Evolutionary conservation across 2,888 invertebrate species (phyloP), one percentile per base, ranked within the genome.

Genomic region (Stratiomys singularior): DNA sequence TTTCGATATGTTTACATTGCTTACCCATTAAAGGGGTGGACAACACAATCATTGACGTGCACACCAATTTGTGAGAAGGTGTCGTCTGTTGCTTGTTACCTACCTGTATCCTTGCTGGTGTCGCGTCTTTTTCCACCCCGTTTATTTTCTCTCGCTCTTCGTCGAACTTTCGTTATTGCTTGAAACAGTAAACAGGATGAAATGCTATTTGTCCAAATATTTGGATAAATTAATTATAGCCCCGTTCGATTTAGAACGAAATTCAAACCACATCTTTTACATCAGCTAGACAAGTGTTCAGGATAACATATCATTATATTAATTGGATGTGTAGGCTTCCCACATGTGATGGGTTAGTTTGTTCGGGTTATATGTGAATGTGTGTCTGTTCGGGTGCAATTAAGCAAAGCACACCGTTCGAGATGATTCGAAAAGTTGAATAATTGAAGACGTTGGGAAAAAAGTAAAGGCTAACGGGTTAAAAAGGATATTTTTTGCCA

Each of bases 141-240:
- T 63, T 63, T 25, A 5, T 37, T 21, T 47, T 69, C 15, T 60
- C 60, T 13, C 60, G 23, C 27, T n/a, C n/a, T n/a, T n/a, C n/a
- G n/a, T n/a, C n/a, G n/a, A n/a, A n/a, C n/a, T n/a, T n/a, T n/a
- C n/a, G n/a, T n/a, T n/a, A n/a, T n/a, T n/a, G n/a, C n/a, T n/a
- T n/a, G n/a, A n/a, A n/a, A n/a, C n/a, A 58, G 74, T 44, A 74
- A 74, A 74, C 74, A 74, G 74, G 74, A 74, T 74, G 74, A 74
- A 58, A 58, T 74, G 58, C 27, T 74, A 23, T 74, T 74, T 74
- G 74, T 74, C 74, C 74, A 74, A 74, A 74, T 74, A 74, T 74
- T 74, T 74, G 60, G 18, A 74, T 30, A n/a, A 74, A 60, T 52
- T 74, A 74, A 74, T 74, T 74, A 74, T 37, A 74, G 13, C 37